A percentile compares a stretch with the other conserved stretches of the same genome.
Conservation (phyloP, 2,113 vertebrate genomes). For the Benitochromis conjunctus region DNA sequence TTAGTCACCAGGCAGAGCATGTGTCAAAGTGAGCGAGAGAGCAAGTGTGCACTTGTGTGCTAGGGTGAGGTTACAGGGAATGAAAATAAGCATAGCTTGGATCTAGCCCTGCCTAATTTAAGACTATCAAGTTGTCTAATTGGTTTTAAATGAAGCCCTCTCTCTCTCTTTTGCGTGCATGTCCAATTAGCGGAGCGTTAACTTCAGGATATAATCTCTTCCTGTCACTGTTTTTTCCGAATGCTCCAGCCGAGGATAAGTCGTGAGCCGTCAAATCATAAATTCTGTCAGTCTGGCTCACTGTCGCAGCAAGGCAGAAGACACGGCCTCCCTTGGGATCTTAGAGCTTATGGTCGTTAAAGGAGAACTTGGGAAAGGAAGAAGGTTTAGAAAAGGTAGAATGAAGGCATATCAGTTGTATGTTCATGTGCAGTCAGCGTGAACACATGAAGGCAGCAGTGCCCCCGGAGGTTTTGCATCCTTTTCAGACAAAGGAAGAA, state of each 20-base stretch:
- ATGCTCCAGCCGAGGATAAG: slow-evolving; percentile 35
- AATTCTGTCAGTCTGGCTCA: neutral
- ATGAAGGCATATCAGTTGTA: neutral
- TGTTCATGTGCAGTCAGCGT: neutral
- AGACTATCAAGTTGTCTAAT: slow-evolving; percentile 63
- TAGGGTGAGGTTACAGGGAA: neutral
- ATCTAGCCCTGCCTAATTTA: slow-evolving; percentile 53
- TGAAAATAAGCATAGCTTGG: slow-evolving; percentile 1
- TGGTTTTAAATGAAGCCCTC: slow-evolving; percentile 59
- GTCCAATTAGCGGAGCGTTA: slow-evolving; percentile 57
- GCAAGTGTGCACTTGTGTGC: neutral
- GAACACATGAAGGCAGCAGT: neutral
- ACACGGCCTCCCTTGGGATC: neutral
- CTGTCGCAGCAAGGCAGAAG: neutral
- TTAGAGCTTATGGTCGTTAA: neutral
- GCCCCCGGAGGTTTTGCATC: neutral
- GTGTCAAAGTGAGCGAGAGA: slow-evolving; percentile 1
- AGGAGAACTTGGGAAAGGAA: neutral
- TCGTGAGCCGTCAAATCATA: slow-evolving; percentile 49
- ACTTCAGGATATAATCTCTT: slow-evolving; percentile 34
- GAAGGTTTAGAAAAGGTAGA: neutral
- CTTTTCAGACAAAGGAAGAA: neutral
- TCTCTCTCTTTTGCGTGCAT: slow-evolving; percentile 15
- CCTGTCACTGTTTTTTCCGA: slow-evolving; percentile 20
- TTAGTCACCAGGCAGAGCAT: slow-evolving; percentile 19